A percentile compares a stretch with the other conserved stretches of the same genome.
Evolutionary conservation across 2,888 invertebrate genomes (phyloP).

Genomic region (Aspidiotus destructor): DNA sequence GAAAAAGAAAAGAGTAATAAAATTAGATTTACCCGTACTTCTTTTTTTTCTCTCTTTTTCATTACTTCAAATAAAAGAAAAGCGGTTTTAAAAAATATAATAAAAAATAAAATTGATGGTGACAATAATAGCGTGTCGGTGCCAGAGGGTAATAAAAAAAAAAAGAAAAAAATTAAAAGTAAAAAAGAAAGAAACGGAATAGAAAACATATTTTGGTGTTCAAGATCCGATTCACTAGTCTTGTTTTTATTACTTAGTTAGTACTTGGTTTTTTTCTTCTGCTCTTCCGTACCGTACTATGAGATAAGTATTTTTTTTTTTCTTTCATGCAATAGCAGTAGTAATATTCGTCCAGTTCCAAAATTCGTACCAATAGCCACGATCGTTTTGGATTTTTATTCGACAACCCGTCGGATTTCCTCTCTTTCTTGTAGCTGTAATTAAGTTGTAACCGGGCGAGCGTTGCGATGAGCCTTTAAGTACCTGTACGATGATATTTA

Average conservation of each 20-base stretch:
- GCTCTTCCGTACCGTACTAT: not conserved
- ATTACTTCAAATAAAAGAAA: constrained; percentile 32
- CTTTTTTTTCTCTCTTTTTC: constrained; percentile 18
- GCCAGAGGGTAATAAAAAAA: constrained; percentile 33
- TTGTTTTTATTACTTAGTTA: constrained; percentile 27
- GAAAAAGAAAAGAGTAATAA: constrained; percentile 24
- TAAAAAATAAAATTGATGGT: constrained; percentile 33
- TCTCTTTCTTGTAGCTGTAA: too few species aligned
- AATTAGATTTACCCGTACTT: constrained; percentile 31
- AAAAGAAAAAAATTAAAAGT: constrained; percentile 8
- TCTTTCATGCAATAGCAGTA: not conserved
- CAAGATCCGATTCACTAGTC: constrained; percentile 29
- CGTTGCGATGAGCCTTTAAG: too few species aligned
- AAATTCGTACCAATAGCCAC: too few species aligned
- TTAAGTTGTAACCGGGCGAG: too few species aligned
- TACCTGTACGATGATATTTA: too few species aligned
- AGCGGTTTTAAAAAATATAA: constrained; percentile 32
- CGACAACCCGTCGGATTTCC: too few species aligned
- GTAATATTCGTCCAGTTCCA: too few species aligned
- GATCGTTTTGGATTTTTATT: too few species aligned
- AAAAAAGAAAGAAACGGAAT: constrained; percentile 9
- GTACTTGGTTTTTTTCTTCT: constrained; percentile 15
- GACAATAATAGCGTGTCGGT: constrained; percentile 33
- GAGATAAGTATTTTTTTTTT: constrained; percentile 18
- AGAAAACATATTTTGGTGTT: constrained; percentile 31